Conservation (phyloP, 2,113 vertebrate species). For the Aspidoscelis tigris region DNA sequence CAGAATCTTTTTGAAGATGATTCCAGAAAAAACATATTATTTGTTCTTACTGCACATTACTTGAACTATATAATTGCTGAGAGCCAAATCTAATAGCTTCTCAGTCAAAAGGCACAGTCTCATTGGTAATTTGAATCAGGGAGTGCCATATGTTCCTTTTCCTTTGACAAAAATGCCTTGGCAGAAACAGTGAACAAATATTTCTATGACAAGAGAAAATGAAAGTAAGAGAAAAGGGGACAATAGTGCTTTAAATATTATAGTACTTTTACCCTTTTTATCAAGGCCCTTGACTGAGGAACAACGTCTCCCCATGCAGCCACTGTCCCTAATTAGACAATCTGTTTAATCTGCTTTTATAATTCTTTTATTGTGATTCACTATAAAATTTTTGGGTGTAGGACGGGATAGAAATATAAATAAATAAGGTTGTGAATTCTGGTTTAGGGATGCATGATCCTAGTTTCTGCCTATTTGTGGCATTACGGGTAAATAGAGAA, state of each 20-base stretch:
- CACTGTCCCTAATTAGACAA: too few relatives aligned
- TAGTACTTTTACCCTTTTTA: too few relatives aligned
- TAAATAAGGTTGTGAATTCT: too few relatives aligned
- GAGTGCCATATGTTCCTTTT: not conserved
- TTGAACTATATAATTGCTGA: not conserved
- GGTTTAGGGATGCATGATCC: too few relatives aligned
- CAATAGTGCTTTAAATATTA: too few relatives aligned
- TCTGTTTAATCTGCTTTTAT: too few relatives aligned
- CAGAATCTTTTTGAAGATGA: not conserved
- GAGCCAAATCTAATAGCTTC: not conserved
- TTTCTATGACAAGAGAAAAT: not conserved
- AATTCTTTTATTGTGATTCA: too few relatives aligned
- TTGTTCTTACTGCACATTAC: not conserved
- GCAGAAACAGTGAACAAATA: not conserved
- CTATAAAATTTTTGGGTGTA: too few relatives aligned
- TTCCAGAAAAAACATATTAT: not conserved
- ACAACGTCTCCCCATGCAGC: too few relatives aligned
- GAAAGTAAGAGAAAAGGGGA: too few relatives aligned
- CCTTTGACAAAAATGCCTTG: not conserved
- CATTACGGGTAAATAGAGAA: not conserved
- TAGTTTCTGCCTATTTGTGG: not conserved
- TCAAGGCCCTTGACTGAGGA: too few relatives aligned
- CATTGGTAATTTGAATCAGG: not conserved
- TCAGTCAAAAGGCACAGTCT: not conserved
- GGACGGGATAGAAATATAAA: too few relatives aligned